Conservation (phyloP, 1,140 invertebrate genomes). For the Matsumurasca onukii region DNA sequence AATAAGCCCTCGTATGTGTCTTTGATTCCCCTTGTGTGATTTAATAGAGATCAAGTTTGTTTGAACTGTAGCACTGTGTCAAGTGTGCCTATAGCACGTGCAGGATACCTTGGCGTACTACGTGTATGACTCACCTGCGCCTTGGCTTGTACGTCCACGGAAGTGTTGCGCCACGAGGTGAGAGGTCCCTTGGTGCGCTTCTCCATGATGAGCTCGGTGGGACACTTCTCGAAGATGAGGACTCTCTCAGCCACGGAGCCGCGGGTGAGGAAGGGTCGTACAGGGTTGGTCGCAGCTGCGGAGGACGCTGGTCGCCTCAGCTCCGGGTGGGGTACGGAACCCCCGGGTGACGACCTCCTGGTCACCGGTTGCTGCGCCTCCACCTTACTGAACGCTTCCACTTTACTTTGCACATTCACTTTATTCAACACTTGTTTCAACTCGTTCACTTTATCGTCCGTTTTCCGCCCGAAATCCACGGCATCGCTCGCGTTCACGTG, state of each 20-base stretch:
- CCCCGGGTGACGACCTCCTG: constrained; percentile 36
- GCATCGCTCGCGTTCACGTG: background rate
- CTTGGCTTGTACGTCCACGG: constrained; percentile 65
- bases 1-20: too few species aligned
- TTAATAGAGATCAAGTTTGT: too few species aligned
- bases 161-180: constrained; percentile 57
- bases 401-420: constrained; percentile 33
- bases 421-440: constrained; percentile 47
- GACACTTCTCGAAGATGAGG: constrained; percentile 88
- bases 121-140: constrained; percentile 60
- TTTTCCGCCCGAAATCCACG: background rate
- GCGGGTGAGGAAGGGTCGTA: constrained; percentile 82
- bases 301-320: constrained; percentile 3
- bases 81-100: too few species aligned
- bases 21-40: too few species aligned
- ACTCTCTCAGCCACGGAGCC: constrained; percentile 91
- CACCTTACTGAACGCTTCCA: constrained; percentile 16
- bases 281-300: constrained; percentile 54
- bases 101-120: too few species aligned
- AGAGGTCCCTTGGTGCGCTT: constrained; percentile 58
- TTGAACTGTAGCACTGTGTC: too few species aligned
- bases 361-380: constrained; percentile 12
- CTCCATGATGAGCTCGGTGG: constrained; percentile 72
- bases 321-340: constrained; percentile 20
- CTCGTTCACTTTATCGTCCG: constrained; percentile 45